Evolutionary conservation across 2,797 vertebrate species (phyloP).

Genomic region (Percopsis omiscomaycus): DNA sequence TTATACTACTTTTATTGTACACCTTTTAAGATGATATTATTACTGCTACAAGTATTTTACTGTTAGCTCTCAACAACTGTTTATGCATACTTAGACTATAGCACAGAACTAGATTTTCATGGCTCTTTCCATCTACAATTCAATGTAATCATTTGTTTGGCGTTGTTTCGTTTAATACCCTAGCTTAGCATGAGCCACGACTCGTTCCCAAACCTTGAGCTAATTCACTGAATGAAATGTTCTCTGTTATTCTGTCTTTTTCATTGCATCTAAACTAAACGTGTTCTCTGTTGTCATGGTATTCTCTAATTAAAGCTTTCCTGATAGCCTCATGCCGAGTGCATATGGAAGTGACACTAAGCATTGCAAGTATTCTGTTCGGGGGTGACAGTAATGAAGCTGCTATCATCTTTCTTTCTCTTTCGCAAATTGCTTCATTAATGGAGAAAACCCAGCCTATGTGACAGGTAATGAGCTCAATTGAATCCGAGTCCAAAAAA

Average conservation of each 20-base stretch:
- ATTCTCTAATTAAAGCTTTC: constrained; percentile 62
- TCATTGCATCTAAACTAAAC: constrained; percentile 36
- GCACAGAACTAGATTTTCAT: too few relatives aligned
- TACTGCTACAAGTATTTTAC: constrained; percentile 25
- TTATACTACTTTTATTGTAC: constrained; percentile 46
- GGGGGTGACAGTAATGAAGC: constrained; percentile 49
- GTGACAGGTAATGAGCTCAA: constrained; percentile 23
- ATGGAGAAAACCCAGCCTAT: constrained; percentile 21
- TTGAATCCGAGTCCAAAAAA: neutral
- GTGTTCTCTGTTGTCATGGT: constrained; percentile 52
- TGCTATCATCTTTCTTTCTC: constrained; percentile 14
- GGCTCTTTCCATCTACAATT: too few relatives aligned
- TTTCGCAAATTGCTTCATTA: constrained; percentile 32
- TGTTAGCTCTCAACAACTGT: constrained; percentile 23
- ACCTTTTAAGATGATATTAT: constrained; percentile 5
- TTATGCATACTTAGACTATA: too few relatives aligned
- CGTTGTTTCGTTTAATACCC: neutral
- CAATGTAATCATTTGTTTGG: neutral
- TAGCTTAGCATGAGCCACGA: constrained; percentile 3
- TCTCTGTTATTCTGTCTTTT: constrained; percentile 40
- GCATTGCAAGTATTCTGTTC: constrained; percentile 46
- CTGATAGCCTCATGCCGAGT: constrained; percentile 48
- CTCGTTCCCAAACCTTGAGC: constrained; percentile 17
- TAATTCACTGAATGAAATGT: constrained; percentile 34
- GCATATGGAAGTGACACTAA: constrained; percentile 61